Evolutionary conservation across 2,113 vertebrate species (phyloP).

Genomic region (Procavia capensis): DNA sequence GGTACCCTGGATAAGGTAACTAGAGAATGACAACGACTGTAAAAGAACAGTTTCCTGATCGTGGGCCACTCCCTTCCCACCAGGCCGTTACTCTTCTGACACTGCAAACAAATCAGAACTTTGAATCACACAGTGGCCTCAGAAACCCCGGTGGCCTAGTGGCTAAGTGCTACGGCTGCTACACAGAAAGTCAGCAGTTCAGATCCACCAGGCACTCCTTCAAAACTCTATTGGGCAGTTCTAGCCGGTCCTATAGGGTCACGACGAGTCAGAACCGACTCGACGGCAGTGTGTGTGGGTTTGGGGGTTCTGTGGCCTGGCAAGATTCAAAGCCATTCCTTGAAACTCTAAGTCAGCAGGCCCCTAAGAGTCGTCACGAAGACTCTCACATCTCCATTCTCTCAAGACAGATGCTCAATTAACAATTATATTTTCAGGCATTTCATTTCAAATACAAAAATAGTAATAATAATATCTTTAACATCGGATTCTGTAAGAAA

Average conservation of each 20-base stretch:
- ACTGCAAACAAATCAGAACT: slow-evolving; percentile 66
- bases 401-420: not conserved
- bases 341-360: not conserved
- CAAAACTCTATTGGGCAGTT: no score
- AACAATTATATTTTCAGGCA: not conserved
- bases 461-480: slow-evolving; percentile 15
- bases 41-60: slow-evolving; percentile 26
- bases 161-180: no score
- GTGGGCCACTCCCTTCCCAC: slow-evolving; percentile 35
- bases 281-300: no score
- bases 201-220: no score
- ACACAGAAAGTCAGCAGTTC: no score
- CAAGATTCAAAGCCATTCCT: not conserved
- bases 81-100: slow-evolving; percentile 50
- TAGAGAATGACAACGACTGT: not conserved
- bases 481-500: not conserved
- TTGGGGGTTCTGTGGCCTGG: slow-evolving; percentile 34
- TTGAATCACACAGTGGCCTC: no score
- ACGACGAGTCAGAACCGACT: no score
- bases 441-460: slow-evolving; percentile 2
- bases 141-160: no score
- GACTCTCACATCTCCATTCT: not conserved
- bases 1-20: not conserved
- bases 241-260: no score
- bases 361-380: not conserved